Evolutionary conservation across 2,797 vertebrate species (phyloP), one percentile per base, ranked within the genome.

Genomic region (Knipowitschia caucasica): DNA sequence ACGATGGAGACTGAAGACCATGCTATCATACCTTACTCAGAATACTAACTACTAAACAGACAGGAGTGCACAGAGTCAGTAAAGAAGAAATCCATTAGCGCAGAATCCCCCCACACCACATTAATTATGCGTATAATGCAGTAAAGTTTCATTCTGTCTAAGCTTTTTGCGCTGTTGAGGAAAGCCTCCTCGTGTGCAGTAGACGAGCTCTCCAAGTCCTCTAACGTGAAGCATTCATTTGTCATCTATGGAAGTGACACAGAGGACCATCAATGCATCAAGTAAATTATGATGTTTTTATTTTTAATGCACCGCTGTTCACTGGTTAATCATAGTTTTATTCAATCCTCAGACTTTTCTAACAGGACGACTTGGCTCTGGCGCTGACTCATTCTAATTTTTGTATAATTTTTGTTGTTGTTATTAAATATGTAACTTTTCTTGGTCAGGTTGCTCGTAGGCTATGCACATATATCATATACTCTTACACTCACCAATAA

Each of bases 1-100:
- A 86, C 83, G 80, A 86, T 86, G 85, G 83, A 86, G 85, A 84
- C 83, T 55, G 63, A 46, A 31, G 53, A 67, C 52, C n/a, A 68
- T 73, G 59, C 69, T 66, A 34, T 30, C 42, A 63, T 59, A 63
- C 23, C 59, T 30, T 62, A 74, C 23, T 59, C 62, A 71, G 58
- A 62, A 73, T 31, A 33, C 27, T 47, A n/a, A 18, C 45, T 20
- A 53, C 80, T 42, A 64, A 45, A 43, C 25, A 25, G 25, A 24
- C 10, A n/a, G n/a, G n/a, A n/a, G n/a, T n/a, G n/a, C n/a, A n/a
- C n/a, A n/a, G n/a, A n/a, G n/a, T n/a, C n/a, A n/a, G n/a, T n/a
- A n/a, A n/a, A n/a, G n/a, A n/a, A n/a, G n/a, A n/a, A n/a, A n/a
- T n/a, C n/a, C n/a, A n/a, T n/a, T n/a, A n/a, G n/a, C n/a, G n/a